Conservation (phyloP, 2,888 invertebrate genomes). For the Ischnura elegans region DNA sequence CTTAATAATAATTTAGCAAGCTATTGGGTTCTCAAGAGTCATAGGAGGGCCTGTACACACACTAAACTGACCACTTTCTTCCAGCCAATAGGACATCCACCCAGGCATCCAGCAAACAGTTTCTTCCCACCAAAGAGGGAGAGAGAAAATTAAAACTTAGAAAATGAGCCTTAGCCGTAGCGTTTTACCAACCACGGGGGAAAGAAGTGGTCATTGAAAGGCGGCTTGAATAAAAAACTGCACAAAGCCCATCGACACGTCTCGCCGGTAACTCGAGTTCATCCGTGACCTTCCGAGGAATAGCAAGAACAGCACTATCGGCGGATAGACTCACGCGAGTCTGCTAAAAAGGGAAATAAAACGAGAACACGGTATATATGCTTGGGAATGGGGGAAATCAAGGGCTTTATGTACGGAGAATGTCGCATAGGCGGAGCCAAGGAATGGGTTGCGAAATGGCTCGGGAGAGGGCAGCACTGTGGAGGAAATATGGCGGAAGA, state of each 20-base stretch:
- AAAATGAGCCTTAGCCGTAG: not conserved
- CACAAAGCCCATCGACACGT: not conserved
- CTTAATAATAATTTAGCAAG: too few relatives aligned
- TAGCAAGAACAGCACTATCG: not conserved
- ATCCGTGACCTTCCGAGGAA: not conserved
- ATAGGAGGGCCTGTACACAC: too few relatives aligned
- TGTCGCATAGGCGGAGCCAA: not conserved
- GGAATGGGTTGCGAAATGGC: not conserved
- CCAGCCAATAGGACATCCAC: not conserved
- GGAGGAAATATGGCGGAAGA: not conserved
- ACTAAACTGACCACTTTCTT: too few relatives aligned
- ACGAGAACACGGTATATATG: not conserved
- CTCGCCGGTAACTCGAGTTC: not conserved
- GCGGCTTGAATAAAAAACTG: not conserved
- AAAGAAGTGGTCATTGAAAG: not conserved
- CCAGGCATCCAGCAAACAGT: not conserved
- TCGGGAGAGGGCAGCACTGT: not conserved
- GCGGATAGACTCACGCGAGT: slow-evolving; percentile 2
- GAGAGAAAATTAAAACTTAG: not conserved
- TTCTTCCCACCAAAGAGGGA: not conserved
- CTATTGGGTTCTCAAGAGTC: too few relatives aligned
- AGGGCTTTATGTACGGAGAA: not conserved
- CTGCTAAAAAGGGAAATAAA: not conserved
- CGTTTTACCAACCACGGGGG: not conserved
- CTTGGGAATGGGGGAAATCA: too few relatives aligned